Base-by-base conservation (phyloP, 1,140 invertebrate species). In the Hetaerina americana region DNA sequence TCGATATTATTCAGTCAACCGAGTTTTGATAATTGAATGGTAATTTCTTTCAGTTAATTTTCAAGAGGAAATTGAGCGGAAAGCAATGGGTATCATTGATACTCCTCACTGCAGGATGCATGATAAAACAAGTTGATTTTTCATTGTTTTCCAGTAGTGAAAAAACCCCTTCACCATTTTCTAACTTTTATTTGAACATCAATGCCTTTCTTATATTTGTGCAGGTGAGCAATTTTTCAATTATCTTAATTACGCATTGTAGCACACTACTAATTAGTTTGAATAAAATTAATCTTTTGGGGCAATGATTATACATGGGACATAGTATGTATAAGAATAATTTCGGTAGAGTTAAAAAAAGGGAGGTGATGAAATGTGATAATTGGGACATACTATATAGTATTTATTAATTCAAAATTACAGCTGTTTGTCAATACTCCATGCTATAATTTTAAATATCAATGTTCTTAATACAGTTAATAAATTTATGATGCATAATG, bases 71-170 rank as follows among this genome's bases (percentile, higher is more conserved):
- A 72, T 81, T 98, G 5, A 92, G 88, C 66, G 79, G 78, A 25
- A 88, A 89, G 66, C 96, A 98, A 83, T 98, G 96, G 96, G 77
- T 94, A 5, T 97, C 95, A 0, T 78, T 98, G 18, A 77, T 93
- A 25, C 81, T 97, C 27, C 82, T 98, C 22, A 97, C 95, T 5
- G 68, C 91, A 26, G 96, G 95, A 8, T 98, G 95, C 79, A 92
- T 97, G 84, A 81, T 97, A 26, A 97, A 98, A 80, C 92, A 97
- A 78, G 79, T 95, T 25, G 87, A 91, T 78, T 85, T 87, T 66
- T 70, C 25, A 71, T 22, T 71, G 22, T 72, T 67, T 31, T 68
- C 29, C 26, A 24, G 28, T 29, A 27, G 70, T 29, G 12, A 40
- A 15, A 24, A 73, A 72, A 66, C 15, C 22, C 22, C 40, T n/a